Base-by-base conservation (phyloP, 2,113 vertebrate species). In the Ictalurus punctatus region DNA sequence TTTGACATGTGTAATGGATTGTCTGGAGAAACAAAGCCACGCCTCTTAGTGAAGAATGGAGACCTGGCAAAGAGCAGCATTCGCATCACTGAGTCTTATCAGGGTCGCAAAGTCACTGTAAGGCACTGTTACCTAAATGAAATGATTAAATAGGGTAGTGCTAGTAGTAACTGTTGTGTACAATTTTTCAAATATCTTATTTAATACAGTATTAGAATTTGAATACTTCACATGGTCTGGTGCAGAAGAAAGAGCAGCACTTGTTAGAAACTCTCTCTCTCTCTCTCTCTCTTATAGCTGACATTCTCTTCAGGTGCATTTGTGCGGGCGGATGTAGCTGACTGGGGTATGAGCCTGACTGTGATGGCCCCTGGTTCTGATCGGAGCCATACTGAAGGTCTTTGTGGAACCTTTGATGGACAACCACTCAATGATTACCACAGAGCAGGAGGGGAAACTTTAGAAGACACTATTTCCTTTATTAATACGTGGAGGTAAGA, bases 31-130 rank as follows among this genome's bases (percentile, higher is more conserved):
- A 97, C 96, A 48, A 96, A 94, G 48, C 97, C 97, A 6, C 96
- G 93, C 4, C 95, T 99, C 59, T 94, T 93, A 8, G 92, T 98
- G 89, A 97, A 95, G 94, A 97, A 91, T 83, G 94, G 95, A 92
- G 95, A 95, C 88, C 44, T 93, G 61, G 89, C 83, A 54, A 93
- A 92, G 87, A 96, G 93, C 52, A 92, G 94, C 90, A 89, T 98
- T 74, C 96, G 92, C 91, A 96, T 99, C 92, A 96, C 93, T 0
- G 96, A 99, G 93, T 97, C 97, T 84, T 98, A 97, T 93, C 95
- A 96, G 83, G 97, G 97, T 92, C 96, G 96, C 92, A 99, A 99
- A 96, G 93, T 99, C 91, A 99, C 97, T 4, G 97, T 98, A 95
- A 93, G 97, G 94, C 85, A 83, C 63, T 21, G 9, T 82, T 71